These are phyloP conservation scores for Halesus radiatus DNA, from an alignment of 1,140 invertebrate genomes.

Conservation along the genomic window DNA sequence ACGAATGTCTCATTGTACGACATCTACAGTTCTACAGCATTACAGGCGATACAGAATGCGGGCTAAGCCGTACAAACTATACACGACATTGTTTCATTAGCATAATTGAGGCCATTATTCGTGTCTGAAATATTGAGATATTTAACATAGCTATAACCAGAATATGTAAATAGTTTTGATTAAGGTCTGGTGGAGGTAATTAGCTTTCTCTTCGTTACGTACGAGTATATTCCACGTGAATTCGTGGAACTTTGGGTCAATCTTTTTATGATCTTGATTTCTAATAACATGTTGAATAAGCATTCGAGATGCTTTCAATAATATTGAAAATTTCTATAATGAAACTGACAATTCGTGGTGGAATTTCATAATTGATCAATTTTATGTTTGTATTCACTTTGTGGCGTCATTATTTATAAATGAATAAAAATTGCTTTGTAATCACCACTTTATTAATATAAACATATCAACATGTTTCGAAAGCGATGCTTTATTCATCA, in stretches of 20 bases:
- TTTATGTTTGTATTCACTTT: too few relatives aligned
- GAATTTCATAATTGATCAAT: too few relatives aligned
- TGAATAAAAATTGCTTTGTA: too few relatives aligned
- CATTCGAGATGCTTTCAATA: neutral
- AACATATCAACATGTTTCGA: too few relatives aligned
- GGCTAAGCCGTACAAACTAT: slow-evolving; percentile 2
- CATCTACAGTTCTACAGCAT: slow-evolving; percentile 28
- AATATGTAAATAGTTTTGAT: slow-evolving; percentile 39
- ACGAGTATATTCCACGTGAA: neutral
- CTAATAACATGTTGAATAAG: neutral
- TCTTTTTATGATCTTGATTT: slow-evolving; percentile 14
- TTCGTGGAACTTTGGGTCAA: neutral
- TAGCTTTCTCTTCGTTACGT: slow-evolving; percentile 20
- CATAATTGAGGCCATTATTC: slow-evolving; percentile 50
- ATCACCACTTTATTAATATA: too few relatives aligned
- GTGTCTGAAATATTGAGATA: slow-evolving; percentile 51
- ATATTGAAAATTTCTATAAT: too few relatives aligned
- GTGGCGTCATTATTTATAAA: too few relatives aligned
- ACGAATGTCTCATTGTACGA: slow-evolving; percentile 51
- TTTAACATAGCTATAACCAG: slow-evolving; percentile 30
- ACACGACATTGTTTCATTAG: slow-evolving; percentile 52
- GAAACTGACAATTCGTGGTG: too few relatives aligned
- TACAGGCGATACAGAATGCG: slow-evolving; percentile 11
- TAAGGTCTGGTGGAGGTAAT: slow-evolving; percentile 31
- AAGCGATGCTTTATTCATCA: too few relatives aligned